Conservation (phyloP, 2,113 vertebrate species). For the Phasianus colchicus region DNA sequence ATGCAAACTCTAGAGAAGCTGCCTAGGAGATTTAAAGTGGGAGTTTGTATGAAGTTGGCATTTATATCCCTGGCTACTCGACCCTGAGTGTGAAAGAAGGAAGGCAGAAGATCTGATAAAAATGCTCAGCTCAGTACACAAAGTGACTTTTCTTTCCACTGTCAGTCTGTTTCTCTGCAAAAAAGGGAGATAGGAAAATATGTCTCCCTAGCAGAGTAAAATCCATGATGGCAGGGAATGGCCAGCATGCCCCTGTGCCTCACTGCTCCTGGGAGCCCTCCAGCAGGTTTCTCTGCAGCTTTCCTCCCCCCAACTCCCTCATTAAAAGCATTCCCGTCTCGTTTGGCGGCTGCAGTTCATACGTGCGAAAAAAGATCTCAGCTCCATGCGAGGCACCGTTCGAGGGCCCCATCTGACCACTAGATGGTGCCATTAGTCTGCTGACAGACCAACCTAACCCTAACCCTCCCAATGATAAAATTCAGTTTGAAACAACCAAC, state of each 20-base stretch:
- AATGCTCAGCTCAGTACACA: neutral
- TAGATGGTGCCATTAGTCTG: constrained; percentile 37
- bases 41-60: neutral
- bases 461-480: accelerated
- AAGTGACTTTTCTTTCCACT: neutral
- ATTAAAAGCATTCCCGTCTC: neutral
- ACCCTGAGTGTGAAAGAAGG: neutral
- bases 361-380: neutral
- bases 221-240: neutral
- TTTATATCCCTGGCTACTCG: neutral
- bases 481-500: neutral
- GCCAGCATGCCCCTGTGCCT: neutral
- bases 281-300: neutral
- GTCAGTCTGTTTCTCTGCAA: neutral
- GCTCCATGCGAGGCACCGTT: accelerated
- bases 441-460: neutral
- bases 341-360: neutral
- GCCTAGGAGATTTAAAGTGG: neutral
- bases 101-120: neutral
- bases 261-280: neutral
- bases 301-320: neutral
- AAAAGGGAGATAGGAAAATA: neutral
- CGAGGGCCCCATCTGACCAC: neutral
- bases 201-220: neutral
- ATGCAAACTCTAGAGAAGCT: neutral